These are phyloP conservation scores for Glossophaga mutica DNA, from an alignment of 2,797 vertebrate species.

Conservation along the genomic window DNA sequence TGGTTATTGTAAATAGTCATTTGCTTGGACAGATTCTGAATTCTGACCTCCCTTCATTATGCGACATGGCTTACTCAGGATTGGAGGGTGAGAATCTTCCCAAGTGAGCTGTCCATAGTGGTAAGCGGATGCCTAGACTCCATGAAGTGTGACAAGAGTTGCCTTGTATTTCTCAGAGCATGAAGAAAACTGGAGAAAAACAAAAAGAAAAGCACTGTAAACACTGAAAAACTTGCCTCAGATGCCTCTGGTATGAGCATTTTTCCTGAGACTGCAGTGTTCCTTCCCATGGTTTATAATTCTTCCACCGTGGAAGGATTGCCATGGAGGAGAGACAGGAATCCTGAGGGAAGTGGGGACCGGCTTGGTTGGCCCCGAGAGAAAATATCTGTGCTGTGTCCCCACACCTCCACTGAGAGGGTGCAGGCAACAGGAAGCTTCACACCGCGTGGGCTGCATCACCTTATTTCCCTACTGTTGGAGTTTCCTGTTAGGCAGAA, in stretches of 20 bases:
- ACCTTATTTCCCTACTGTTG: not conserved
- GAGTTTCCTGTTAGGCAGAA: not conserved
- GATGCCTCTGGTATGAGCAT: not conserved
- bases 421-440: not conserved
- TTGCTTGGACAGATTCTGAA: not conserved
- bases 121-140: not conserved
- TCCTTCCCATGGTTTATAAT: not conserved
- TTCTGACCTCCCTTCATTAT: not conserved
- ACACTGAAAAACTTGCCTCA: not conserved
- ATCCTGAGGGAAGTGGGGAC: not conserved
- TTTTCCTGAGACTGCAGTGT: not conserved
- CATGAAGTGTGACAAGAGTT: not conserved
- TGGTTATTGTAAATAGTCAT: not conserved
- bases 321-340: not conserved
- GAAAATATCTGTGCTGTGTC: not conserved
- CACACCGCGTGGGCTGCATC: fast-evolving
- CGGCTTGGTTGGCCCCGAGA: not conserved
- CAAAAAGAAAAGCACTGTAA: not conserved
- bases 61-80: not conserved
- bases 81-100: not conserved
- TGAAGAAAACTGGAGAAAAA: not conserved
- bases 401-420: not conserved
- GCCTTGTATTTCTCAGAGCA: not conserved
- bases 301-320: not conserved
- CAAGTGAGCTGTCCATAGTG: not conserved